Evolutionary conservation across 2,888 invertebrate genomes (phyloP), one percentile per base, ranked within the genome.

Genomic region (Aquatica leii): DNA sequence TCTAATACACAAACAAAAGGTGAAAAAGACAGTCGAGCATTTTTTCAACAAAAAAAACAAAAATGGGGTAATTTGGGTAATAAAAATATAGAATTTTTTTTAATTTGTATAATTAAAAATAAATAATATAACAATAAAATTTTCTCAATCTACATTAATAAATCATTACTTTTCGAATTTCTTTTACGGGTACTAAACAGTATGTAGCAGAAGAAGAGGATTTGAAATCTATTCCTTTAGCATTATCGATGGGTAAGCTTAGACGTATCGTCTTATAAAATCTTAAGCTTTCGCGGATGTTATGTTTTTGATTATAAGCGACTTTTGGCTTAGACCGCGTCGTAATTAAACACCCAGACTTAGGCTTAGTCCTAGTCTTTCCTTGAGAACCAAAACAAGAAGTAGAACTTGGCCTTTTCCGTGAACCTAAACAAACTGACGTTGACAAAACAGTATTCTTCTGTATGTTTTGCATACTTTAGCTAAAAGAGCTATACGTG

Each of bases 101-200:
- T 21, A 58, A 46, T 52, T 37, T 41, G 18, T 60, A 61, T 62
- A 54, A 41, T 35, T 63, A 63, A 46, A 63, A 62, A 62, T 62
- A 62, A 62, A 63, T 59, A 56, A 37, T 61, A 35, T 49, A 57
- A 55, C 53, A 56, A 52, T 51, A 62, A 37, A 41, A 49, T 50
- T 49, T 35, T 50, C 34, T 62, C 54, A n/a, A 51, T 56, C 49
- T 58, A 54, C 51, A 24, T 48, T 35, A 51, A 61, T 61, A 40
- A 52, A 56, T 46, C 40, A 54, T 58, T 24, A 24, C 24, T 2
- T 24, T 24, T 24, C 24, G 24, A 24, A 24, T n/a, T n/a, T 65
- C 65, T 63, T 62, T 82, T 81, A 67, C 83, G 90, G 90, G 90
- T 80, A 86, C 85, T 71, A 90, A 89, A 82, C 79, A 85, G 69